These are phyloP conservation scores for Holothuria scabra DNA, from an alignment of 53 echinoderm and acorn worm genomes.

Conservation along the genomic window DNA sequence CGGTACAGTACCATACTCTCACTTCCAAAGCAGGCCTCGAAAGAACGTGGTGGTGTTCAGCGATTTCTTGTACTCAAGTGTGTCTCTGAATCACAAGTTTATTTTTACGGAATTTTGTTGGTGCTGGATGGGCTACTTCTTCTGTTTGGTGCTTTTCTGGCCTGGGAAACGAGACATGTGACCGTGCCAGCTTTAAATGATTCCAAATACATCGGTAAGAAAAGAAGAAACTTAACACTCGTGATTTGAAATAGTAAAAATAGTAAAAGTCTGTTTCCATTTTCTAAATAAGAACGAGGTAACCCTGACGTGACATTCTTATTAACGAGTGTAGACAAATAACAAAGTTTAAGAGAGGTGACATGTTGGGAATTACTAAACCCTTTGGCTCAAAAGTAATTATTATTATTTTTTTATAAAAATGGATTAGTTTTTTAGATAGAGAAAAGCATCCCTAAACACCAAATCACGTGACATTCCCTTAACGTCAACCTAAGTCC, in stretches of 20 bases:
- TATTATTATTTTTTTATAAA: no score
- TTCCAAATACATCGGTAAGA: constrained; percentile 91
- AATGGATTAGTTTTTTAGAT: no score
- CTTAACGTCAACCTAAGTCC: no score
- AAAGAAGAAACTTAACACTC: background rate
- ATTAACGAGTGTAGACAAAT: no score
- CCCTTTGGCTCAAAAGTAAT: no score
- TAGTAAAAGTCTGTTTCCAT: background rate
- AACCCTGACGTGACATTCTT: no score
- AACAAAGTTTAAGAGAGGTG: no score
- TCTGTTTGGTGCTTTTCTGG: constrained; percentile 90
- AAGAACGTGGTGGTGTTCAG: constrained; percentile 70
- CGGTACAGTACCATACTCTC: no score
- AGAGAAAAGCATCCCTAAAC: no score
- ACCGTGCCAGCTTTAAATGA: constrained; percentile 92
- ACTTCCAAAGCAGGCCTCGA: constrained; percentile 9
- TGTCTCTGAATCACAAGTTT: constrained; percentile 70
- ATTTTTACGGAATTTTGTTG: constrained; percentile 77
- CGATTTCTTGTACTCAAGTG: constrained; percentile 68
- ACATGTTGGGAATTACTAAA: no score
- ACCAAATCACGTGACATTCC: no score
- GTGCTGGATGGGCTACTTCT: constrained; percentile 76
- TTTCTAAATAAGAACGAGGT: no score
- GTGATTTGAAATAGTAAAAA: background rate
- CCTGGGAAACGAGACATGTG: constrained; percentile 95